Evolutionary conservation across 2,888 invertebrate genomes (phyloP).

Genomic region (Subacronicta megacephala): DNA sequence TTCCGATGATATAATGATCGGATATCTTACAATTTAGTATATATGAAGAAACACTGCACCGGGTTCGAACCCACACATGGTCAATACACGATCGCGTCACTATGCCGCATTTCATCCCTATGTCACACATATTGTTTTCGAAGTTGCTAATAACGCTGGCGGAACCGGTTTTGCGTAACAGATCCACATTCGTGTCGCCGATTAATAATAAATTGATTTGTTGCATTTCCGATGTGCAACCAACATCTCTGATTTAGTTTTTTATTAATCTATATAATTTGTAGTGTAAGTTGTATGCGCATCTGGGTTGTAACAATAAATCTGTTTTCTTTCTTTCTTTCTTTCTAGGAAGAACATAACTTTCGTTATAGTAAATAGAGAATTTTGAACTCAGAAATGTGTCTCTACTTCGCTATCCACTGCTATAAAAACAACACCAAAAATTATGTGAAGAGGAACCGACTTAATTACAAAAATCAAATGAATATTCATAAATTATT

Average conservation of each 20-base stretch:
- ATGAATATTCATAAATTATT: conserved; percentile 19
- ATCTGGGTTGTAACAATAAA: no score
- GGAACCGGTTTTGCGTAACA: conserved; percentile 4
- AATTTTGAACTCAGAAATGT: no score
- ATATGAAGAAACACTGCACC: neutral
- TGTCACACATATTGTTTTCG: conserved; percentile 4
- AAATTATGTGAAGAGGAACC: conserved; percentile 13
- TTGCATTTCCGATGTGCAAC: no score
- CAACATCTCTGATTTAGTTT: no score
- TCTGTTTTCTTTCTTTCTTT: no score
- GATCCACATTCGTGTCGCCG: conserved; percentile 9
- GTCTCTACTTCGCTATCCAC: no score
- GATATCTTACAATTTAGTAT: neutral
- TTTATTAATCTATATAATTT: no score
- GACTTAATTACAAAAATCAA: conserved; percentile 7
- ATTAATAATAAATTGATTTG: conserved; percentile 4
- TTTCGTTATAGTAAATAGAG: no score
- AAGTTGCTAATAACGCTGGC: neutral
- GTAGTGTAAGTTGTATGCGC: no score
- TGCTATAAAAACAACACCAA: no score
- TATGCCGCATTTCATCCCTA: conserved; percentile 6
- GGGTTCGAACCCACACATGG: conserved; percentile 14
- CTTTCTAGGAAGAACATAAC: no score
- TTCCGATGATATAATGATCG: no score
- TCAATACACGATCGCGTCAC: conserved; percentile 13